These are phyloP conservation scores for Karalla daura DNA, from an alignment of 2,797 vertebrate genomes.

Conservation along the genomic window DNA sequence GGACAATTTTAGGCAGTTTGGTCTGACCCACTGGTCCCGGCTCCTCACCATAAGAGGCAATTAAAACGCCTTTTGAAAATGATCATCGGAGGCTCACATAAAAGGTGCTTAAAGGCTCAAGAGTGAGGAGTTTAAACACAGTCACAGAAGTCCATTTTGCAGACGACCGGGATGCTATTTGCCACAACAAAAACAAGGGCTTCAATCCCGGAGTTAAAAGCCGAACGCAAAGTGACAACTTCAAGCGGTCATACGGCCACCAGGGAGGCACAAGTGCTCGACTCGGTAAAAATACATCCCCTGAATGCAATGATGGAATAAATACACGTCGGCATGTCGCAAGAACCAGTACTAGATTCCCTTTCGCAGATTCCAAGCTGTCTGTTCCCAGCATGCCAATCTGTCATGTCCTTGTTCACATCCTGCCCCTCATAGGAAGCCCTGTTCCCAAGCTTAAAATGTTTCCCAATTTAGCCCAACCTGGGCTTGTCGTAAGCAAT, in stretches of 20 bases:
- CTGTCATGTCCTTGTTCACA: slow-evolving; percentile 78
- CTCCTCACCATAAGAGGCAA: slow-evolving; percentile 25
- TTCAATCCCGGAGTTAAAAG: neutral
- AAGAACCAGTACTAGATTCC: slow-evolving; percentile 46
- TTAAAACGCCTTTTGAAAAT: slow-evolving; percentile 32
- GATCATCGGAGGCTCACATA: slow-evolving; percentile 18
- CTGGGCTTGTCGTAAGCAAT: slow-evolving; percentile 48
- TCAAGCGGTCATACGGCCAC: neutral
- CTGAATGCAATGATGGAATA: slow-evolving; percentile 14
- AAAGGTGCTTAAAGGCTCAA: slow-evolving; percentile 1
- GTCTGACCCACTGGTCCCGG: slow-evolving; percentile 6
- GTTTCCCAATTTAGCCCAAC: slow-evolving; percentile 64
- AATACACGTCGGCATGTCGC: slow-evolving; percentile 38
- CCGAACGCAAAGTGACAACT: neutral
- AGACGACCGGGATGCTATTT: slow-evolving; percentile 8
- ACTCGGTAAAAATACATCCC: slow-evolving; percentile 24
- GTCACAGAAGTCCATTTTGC: neutral
- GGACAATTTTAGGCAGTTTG: slow-evolving; percentile 22
- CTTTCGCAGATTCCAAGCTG: slow-evolving; percentile 62
- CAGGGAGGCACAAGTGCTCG: slow-evolving; percentile 1
- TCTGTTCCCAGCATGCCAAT: slow-evolving; percentile 82
- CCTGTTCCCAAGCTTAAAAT: slow-evolving; percentile 70
- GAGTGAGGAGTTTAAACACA: too few species aligned
- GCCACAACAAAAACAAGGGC: neutral
- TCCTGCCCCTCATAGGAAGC: slow-evolving; percentile 73